These are phyloP conservation scores for Myotis yumanensis DNA, from an alignment of 2,113 vertebrate genomes.

Conservation along the genomic window DNA sequence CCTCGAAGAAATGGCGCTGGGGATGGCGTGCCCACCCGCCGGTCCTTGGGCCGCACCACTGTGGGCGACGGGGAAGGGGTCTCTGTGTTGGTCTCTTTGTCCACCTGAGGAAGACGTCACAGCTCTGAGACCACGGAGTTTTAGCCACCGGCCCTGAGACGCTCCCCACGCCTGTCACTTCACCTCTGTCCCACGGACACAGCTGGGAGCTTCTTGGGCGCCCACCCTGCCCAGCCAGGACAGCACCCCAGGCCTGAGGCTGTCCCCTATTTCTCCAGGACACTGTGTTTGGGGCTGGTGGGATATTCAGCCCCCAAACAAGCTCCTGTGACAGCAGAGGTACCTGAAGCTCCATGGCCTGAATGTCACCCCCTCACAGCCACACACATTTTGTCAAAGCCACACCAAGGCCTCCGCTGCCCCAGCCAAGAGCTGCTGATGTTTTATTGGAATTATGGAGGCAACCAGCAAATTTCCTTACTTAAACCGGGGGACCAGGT, in stretches of 20 bases:
- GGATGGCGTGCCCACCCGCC: conserved; percentile 85
- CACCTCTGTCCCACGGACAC: not conserved
- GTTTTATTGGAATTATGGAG: not conserved
- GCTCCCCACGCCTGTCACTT: not conserved
- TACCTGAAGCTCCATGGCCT: accelerated
- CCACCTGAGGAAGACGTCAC: conserved; percentile 84
- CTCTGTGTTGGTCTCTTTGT: conserved; percentile 94
- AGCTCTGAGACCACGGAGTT: not conserved
- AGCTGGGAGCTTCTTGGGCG: not conserved
- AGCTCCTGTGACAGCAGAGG: not conserved
- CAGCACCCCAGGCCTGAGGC: accelerated
- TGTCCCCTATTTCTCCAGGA: accelerated
- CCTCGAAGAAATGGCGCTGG: conserved; percentile 93
- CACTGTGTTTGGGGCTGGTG: not conserved
- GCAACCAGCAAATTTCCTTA: not conserved
- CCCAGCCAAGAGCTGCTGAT: not conserved
- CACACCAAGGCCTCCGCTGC: not conserved
- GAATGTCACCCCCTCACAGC: not conserved
- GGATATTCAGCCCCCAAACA: not conserved
- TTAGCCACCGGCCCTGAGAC: not conserved
- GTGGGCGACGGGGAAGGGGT: conserved; percentile 82
- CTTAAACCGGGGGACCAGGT: not conserved
- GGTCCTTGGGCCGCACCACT: conserved; percentile 95
- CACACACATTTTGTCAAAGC: not conserved
- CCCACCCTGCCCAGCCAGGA: too few relatives aligned